Base-by-base conservation (phyloP, 2,797 vertebrate genomes). In the Podarcis siculus region DNA sequence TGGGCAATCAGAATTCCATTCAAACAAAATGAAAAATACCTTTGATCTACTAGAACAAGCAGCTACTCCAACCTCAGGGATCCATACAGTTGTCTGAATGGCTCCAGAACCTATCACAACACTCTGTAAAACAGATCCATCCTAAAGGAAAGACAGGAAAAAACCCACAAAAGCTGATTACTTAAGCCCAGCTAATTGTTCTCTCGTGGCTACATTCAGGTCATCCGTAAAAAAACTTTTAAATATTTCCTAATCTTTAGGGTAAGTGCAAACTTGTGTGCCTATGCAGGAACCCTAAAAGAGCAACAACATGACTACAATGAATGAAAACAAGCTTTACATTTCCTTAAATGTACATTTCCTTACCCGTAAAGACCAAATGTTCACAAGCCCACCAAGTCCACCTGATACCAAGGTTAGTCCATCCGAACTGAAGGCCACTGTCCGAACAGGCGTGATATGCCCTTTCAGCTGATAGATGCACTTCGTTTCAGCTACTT, bases 11-110 rank as follows among this genome's bases (percentile, higher is more conserved):
- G 49, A 27, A 27, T 25, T 58, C 19, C 5, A 23, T 5, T 55
- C 64, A 19, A 35, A 72, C 37, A 27, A 58, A 42, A 21, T 3
- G n/a, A 77, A 58, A 1, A 55, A 94, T 91, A 98, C 99, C 98
- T 99, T 99, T 85, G 99, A 99, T 96, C 99, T 98, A 95, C 98
- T 99, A 93, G 99, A 99, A 89, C 99, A 99, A 89, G 98, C 97
- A 39, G 98, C 98, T 7, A 99, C 98, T 1, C 99, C 99, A 77
- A 99, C 98, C 87, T 99, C 98, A 84, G 99, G 98, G 93, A 99
- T 99, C 99, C 99, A 99, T n/a, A 98, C 98, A 0, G 98, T 98
- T 84, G 98, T 98, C 95, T 99, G 98, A 94, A 99, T 98, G 8
- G 99, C 98, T 86, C 99, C 99, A 66, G 99, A 99, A 21, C 99